Evolutionary conservation across 1,140 invertebrate genomes (phyloP).

Genomic region (Prorops nasuta): DNA sequence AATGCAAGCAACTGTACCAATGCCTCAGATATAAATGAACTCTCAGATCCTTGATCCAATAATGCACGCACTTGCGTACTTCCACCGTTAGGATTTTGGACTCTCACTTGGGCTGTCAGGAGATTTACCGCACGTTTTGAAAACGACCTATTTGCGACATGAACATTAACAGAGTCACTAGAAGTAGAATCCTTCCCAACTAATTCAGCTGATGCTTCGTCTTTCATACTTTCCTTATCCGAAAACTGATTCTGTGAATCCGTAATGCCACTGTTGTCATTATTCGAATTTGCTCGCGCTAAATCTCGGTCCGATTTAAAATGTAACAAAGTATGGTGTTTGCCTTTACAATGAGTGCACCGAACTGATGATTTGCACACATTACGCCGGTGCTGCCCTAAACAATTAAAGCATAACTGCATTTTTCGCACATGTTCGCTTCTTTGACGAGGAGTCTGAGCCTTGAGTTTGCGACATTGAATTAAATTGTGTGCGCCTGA

Average conservation of each 20-base stretch:
- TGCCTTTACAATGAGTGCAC: background rate
- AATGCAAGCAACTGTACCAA: background rate
- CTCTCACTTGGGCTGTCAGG: background rate
- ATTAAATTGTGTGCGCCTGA: background rate
- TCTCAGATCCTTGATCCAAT: slow-evolving; percentile 1
- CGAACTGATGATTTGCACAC: background rate
- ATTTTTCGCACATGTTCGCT: background rate
- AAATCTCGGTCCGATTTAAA: background rate
- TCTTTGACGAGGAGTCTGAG: slow-evolving; percentile 1
- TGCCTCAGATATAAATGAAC: background rate
- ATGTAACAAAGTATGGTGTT: slow-evolving; percentile 2
- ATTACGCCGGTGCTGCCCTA: background rate
- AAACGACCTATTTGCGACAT: background rate
- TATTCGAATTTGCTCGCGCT: background rate
- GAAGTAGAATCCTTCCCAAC: too few species aligned
- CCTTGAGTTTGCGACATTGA: slow-evolving; percentile 2
- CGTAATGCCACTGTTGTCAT: background rate
- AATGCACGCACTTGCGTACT: background rate
- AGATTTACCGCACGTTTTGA: background rate
- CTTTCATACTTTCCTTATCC: too few species aligned
- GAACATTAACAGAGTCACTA: background rate
- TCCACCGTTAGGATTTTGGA: background rate
- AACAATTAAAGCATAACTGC: slow-evolving; percentile 13
- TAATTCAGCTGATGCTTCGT: too few species aligned
- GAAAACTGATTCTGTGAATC: background rate